Conservation (phyloP, 2,113 vertebrate genomes). For the Phylloscopus trochilus region DNA sequence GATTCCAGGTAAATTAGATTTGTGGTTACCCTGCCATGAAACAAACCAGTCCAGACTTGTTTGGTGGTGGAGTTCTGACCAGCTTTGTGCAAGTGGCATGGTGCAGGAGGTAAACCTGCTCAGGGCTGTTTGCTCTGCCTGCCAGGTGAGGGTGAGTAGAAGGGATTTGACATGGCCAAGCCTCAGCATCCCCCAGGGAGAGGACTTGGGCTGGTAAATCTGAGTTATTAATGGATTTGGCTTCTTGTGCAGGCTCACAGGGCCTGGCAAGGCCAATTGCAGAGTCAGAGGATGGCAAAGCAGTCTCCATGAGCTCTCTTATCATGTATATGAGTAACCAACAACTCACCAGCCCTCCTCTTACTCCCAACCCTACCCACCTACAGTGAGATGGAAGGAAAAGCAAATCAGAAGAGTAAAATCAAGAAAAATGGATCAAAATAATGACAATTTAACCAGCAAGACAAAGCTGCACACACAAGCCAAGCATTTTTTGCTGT, state of each 20-base stretch:
- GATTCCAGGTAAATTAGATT: not conserved
- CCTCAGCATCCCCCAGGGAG: not conserved
- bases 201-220: not conserved
- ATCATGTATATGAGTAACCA: not conserved
- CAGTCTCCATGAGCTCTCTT: not conserved
- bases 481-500: not conserved
- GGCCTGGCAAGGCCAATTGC: not conserved
- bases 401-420: not conserved
- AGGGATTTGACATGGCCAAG: not conserved
- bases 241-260: not conserved
- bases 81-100: not conserved
- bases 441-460: not conserved
- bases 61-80: not conserved
- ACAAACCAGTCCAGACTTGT: not conserved
- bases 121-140: not conserved
- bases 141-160: accelerated
- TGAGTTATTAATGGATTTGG: not conserved
- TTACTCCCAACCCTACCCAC: not conserved
- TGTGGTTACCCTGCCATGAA: not conserved
- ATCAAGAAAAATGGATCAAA: not conserved
- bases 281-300: not conserved
- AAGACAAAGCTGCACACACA: not conserved
- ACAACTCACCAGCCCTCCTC: not conserved
- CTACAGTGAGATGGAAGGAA: not conserved
- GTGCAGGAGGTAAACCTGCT: not conserved